Percentiles rank a stretch among this genome's conserved stretches.
phyloP scores from a whole-genome alignment of 2,888 invertebrate species.

The Linnaemya tessellans region DNA sequence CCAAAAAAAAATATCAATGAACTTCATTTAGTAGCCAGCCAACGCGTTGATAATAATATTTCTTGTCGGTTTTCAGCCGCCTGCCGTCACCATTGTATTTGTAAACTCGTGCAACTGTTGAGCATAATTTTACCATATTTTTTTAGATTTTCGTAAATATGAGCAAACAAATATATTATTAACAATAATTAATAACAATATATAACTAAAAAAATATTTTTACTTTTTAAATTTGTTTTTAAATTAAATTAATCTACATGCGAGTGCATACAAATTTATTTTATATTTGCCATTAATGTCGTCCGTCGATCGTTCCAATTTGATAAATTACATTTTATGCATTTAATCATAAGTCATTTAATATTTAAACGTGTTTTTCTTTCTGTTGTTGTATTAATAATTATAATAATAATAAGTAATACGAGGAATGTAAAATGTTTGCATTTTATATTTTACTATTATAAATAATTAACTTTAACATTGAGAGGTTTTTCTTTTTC shows the following conservation, averaged over 20 bases:
- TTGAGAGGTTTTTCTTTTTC: constrained; percentile 36
- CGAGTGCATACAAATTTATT: background rate
- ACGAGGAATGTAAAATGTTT: constrained; percentile 17
- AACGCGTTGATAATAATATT: too few species aligned
- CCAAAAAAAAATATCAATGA: too few species aligned
- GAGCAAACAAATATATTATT: background rate
- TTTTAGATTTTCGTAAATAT: background rate
- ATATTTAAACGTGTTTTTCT: constrained; percentile 33
- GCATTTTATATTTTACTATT: constrained; percentile 40
- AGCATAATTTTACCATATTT: background rate
- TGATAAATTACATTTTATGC: constrained; percentile 72
- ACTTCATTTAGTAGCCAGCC: too few species aligned
- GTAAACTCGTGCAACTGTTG: background rate
- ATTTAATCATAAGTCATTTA: constrained; percentile 66
- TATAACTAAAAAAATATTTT: constrained; percentile 10
- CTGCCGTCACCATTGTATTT: background rate
- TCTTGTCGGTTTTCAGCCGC: background rate
- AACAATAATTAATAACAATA: background rate
- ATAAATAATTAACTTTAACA: constrained; percentile 62
- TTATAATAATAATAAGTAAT: background rate
- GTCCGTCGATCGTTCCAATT: constrained; percentile 73
- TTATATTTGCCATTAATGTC: constrained; percentile 54
- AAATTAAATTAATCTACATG: constrained; percentile 12
- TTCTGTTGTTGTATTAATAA: constrained; percentile 26
- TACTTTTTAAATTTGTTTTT: background rate